Percentiles rank a stretch among this genome's conserved stretches.
Evolutionary conservation across 2,797 vertebrate genomes (phyloP).

Genomic region (Knipowitschia caucasica): DNA sequence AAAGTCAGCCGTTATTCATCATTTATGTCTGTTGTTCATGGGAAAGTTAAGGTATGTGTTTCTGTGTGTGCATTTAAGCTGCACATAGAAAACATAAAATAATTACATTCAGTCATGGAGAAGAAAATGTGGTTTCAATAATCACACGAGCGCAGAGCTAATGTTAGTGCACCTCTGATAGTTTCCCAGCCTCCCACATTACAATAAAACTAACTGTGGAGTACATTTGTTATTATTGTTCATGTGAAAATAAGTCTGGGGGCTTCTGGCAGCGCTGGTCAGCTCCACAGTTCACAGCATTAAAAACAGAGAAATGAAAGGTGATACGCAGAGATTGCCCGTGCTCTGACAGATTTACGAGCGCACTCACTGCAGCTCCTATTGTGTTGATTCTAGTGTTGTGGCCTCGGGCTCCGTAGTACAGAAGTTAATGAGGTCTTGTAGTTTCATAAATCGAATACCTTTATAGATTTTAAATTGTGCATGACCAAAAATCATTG

Average conservation of each 20-base stretch:
- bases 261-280: conserved; percentile 38
- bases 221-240: conserved; percentile 10
- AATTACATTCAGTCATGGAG: not conserved
- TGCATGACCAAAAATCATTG: conserved; percentile 13
- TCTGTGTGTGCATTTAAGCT: no score
- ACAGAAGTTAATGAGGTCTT: conserved; percentile 12
- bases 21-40: no score
- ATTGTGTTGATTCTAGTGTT: conserved; percentile 35
- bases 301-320: conserved; percentile 40
- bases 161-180: not conserved
- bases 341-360: conserved; percentile 41
- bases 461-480: conserved; percentile 10
- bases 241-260: conserved; percentile 13
- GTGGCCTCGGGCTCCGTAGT: conserved; percentile 28
- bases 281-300: conserved; percentile 23
- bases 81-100: not conserved
- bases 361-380: conserved; percentile 22
- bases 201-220: conserved; percentile 1
- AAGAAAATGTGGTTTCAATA: not conserved
- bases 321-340: conserved; percentile 8
- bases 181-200: conserved; percentile 6
- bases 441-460: conserved; percentile 16
- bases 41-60: no score
- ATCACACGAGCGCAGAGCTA: not conserved
- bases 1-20: no score